Conservation (phyloP, 2,113 vertebrate species). For the human region GRCh38 chr5:141824001-141824500, state of each 20-base stretch:
- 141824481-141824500: neutral
- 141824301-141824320: neutral
- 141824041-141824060: constrained; percentile 6
- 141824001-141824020: neutral
- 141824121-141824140: neutral
- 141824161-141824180: neutral
- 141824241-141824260: neutral
- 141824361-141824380: neutral
- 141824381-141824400: neutral
- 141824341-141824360: neutral
- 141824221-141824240: neutral
- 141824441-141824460: neutral
- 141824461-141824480: neutral
- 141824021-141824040: constrained; percentile 34
- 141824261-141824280: neutral
- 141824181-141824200: neutral
- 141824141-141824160: neutral
- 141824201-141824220: neutral
- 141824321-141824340: neutral
- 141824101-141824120: neutral
- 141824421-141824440: neutral
- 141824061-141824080: neutral
- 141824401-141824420: neutral
- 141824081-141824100: neutral
- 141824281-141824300: neutral